Percentiles rank a stretch among this genome's conserved stretches.
Conservation (phyloP, 2,888 invertebrate species). For the Volucella inflata region DNA sequence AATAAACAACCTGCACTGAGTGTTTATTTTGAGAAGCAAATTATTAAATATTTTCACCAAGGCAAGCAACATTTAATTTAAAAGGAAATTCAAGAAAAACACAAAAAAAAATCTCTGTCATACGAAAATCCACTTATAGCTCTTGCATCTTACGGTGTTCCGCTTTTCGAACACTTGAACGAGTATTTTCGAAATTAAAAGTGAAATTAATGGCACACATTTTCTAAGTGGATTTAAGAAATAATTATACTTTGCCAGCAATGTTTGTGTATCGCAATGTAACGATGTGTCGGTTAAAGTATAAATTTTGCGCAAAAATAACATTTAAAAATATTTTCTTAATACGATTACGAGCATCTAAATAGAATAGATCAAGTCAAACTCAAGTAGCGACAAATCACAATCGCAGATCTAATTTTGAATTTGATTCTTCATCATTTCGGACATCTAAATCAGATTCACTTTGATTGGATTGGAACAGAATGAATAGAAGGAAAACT, state of each 20-base stretch:
- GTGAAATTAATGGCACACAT: constrained; percentile 56
- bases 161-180: constrained; percentile 2
- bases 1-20: constrained; percentile 55
- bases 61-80: constrained; percentile 42
- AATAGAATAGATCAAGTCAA: no score
- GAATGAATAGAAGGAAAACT: constrained; percentile 11
- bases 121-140: not conserved
- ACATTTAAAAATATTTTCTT: constrained; percentile 28
- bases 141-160: not conserved
- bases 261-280: constrained; percentile 3
- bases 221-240: constrained; percentile 57
- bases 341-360: not conserved
- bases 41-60: constrained; percentile 50
- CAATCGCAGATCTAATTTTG: constrained; percentile 21
- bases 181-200: constrained; percentile 45
- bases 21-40: constrained; percentile 52
- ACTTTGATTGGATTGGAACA: constrained; percentile 24
- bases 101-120: not conserved
- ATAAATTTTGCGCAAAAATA: not conserved
- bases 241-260: constrained; percentile 39
- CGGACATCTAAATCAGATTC: not conserved
- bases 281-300: not conserved
- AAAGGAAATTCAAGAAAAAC: constrained; percentile 11
- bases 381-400: constrained; percentile 40
- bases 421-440: constrained; percentile 28